phyloP scores from a whole-genome alignment of 2,797 vertebrate species.

The Ceyx erithaca region DNA sequence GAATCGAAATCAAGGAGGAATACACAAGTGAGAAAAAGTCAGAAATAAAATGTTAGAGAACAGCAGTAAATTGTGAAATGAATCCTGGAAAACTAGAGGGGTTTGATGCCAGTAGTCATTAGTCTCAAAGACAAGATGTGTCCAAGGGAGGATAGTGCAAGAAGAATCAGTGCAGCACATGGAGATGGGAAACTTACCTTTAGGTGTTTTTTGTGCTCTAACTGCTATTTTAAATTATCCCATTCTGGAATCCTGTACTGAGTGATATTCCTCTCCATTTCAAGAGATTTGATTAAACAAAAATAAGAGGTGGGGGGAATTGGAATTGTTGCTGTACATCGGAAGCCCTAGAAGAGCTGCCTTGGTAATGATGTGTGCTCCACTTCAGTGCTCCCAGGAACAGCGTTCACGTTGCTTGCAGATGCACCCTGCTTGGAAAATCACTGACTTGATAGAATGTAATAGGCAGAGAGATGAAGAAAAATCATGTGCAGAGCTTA shows the following conservation, averaged over 20 bases:
- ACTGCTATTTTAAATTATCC: not conserved
- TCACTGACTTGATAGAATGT: not conserved
- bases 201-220: not conserved
- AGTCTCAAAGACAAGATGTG: not conserved
- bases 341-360: not conserved
- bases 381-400: not conserved
- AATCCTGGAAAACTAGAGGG: not conserved
- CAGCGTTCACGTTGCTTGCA: not conserved
- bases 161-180: not conserved
- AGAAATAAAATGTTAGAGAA: not conserved
- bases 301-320: not conserved
- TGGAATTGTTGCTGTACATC: accelerated
- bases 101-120: not conserved
- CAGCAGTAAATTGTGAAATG: not conserved
- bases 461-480: not conserved
- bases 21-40: not conserved
- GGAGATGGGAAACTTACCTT: not conserved
- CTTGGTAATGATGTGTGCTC: not conserved
- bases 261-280: not conserved
- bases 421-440: not conserved
- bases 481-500: not conserved
- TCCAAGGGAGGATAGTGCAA: not conserved
- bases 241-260: not conserved
- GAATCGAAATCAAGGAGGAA: not conserved
- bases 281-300: not conserved